Percentiles rank a stretch among this genome's conserved stretches.
Conservation (phyloP, 2,888 invertebrate species). For the Prosopocoilus inquinatus region DNA sequence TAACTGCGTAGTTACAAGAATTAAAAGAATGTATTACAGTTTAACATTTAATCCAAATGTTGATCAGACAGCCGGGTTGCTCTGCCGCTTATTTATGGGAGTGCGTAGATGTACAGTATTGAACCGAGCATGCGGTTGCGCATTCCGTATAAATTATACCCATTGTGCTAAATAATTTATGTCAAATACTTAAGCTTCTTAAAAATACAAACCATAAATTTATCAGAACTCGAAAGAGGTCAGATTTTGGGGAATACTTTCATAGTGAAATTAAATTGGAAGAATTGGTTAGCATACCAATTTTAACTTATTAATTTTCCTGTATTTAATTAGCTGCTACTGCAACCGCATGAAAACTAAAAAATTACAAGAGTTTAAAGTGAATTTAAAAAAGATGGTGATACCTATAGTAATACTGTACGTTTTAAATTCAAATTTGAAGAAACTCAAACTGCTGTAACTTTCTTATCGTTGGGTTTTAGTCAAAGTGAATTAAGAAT, state of each 20-base stretch:
- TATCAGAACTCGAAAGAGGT: background rate
- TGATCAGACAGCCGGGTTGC: constrained; percentile 40
- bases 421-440: no score
- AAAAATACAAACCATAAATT: background rate
- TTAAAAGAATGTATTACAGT: constrained; percentile 45
- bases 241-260: background rate
- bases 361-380: no score
- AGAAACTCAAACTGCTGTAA: no score
- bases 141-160: constrained; percentile 42
- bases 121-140: constrained; percentile 35
- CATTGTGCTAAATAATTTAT: constrained; percentile 13
- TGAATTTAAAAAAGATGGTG: no score
- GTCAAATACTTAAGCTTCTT: constrained; percentile 4
- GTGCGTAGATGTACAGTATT: constrained; percentile 39
- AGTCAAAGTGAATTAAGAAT: no score
- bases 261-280: no score
- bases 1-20: constrained; percentile 40
- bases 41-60: constrained; percentile 46
- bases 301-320: no score
- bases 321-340: no score
- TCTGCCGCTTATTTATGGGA: constrained; percentile 38
- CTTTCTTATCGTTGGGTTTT: no score
- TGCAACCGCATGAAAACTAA: no score
- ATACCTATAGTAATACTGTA: no score
- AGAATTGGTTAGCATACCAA: no score